Base-by-base conservation (phyloP, 1,140 invertebrate species). In the Cephus cinctus region DNA sequence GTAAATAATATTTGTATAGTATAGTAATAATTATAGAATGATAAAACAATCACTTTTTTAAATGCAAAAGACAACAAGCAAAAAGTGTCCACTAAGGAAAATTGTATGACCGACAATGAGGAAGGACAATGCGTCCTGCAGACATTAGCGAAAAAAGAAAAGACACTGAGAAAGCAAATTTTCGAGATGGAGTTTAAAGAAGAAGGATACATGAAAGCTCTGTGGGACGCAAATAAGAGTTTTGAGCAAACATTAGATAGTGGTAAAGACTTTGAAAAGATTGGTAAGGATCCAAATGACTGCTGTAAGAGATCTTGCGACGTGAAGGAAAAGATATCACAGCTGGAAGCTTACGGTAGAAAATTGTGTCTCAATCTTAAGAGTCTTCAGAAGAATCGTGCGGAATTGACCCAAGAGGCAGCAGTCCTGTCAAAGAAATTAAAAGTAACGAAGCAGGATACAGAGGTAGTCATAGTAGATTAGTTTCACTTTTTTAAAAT, bases 141-240 rank as follows among this genome's bases (percentile, higher is more conserved):
- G 14, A 20, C 20, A 12, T 15, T 49, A 11, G 35, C 31, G 18
- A 14, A 30, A 3, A 52, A 55, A 12, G 39, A 55, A n/a, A 48
- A 50, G 12, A 15, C 20, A 8, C 20, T 55, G 4, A 20, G 45
- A 5, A 40, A 51, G 8, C 23, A 47, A 25, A 52, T 52, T 21
- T 48, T 43, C 34, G 30, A 52, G 8, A 44, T 44, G 35, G 49
- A 55, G 31, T 43, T 23, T 14, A 50, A 42, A n/a, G 43, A 47
- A 12, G 14, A 55, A 22, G 14, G 20, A 20, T 47, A 51, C 27
- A 35, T 41, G 16, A 20, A 38, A 4, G 27, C 19, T 21, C n/a
- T 52, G n/a, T 9, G 20, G 4, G 40, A 43, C 14, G n/a, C 19
- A 1, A 20, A 22, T 3, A 27, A 36, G 0, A 15, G 22, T 3